Evolutionary conservation across 1,140 invertebrate species (phyloP), one percentile per base, ranked within the genome.

Genomic region (Caerostris extrusa): DNA sequence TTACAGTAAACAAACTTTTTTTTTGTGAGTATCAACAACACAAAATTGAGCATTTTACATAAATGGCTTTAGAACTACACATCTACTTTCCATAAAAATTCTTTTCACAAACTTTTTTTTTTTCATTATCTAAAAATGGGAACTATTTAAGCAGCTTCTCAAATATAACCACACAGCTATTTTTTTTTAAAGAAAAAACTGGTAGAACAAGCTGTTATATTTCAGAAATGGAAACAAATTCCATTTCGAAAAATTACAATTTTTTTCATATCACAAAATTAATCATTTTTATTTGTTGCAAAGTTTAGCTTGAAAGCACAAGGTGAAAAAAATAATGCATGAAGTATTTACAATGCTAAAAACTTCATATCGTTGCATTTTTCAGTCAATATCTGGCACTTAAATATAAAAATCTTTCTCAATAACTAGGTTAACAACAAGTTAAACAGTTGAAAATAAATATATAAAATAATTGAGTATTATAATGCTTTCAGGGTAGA

Each of bases 11-110:
- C 60, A 82, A 91, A 85, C 50, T 67, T 64, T 81, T 71, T n/a
- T 64, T 85, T 92, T 58, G 53, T 55, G 77, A 60, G 34, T 67
- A 67, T 93, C 91, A 93, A 93, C 91, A 93, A 87, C 91, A 87
- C 50, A 93, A 92, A 91, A 93, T 93, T 93, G 91, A 93, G 91
- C 91, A 93, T 69, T 87, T 71, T 87, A 93, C 91, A 93, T 71
- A 93, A 90, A 93, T 87, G 61, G 61, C 82, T 64, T 93, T 87
- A 77, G 83, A 83, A 55, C 91, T 93, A 93, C 34, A 93, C 50
- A n/a, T 87, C 91, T 93, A 93, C 91, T 58, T 86, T 87, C 91
- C 82, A 87, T 93, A 87, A 93, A 93, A 93, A 60, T 87, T 85
- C 83, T 58, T 56, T 93, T 77, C 85, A 87, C 60, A 87, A 93